phyloP scores from a whole-genome alignment of 2,797 vertebrate species.

The Fundulus diaphanus region DNA sequence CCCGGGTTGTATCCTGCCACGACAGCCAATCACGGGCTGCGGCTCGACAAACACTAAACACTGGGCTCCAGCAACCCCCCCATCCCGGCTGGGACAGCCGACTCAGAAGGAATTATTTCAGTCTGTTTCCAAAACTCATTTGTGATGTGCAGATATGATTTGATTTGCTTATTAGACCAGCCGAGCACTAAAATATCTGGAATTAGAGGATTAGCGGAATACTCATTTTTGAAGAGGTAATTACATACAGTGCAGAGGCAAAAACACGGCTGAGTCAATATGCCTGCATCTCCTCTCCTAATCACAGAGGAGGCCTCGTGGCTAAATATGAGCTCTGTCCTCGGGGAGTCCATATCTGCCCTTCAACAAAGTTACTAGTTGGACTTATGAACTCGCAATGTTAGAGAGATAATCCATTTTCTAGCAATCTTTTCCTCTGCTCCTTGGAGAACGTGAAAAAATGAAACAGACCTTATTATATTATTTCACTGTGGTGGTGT shows the following conservation, averaged over 20 bases:
- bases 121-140: conserved; percentile 79
- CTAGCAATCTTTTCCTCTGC: conserved; percentile 75
- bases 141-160: conserved; percentile 83
- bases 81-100: conserved; percentile 56
- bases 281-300: conserved; percentile 74
- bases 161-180: conserved; percentile 84
- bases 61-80: conserved; percentile 43
- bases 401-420: conserved; percentile 83
- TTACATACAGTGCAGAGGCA: conserved; percentile 77
- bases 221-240: conserved; percentile 80
- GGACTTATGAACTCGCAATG: conserved; percentile 82
- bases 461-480: conserved; percentile 80
- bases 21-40: conserved; percentile 55
- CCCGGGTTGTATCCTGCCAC: conserved; percentile 6
- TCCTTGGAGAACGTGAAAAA: conserved; percentile 76
- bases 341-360: conserved; percentile 79
- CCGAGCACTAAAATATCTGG: conserved; percentile 82
- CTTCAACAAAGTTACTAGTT: conserved; percentile 84
- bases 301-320: conserved; percentile 80
- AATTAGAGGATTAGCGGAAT: conserved; percentile 83
- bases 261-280: conserved; percentile 79
- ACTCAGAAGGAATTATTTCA: conserved; percentile 81
- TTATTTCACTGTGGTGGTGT: conserved; percentile 77
- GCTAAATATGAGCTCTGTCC: conserved; percentile 81
- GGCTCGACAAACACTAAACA: conserved; percentile 72